Evolutionary conservation across 2,888 invertebrate genomes (phyloP).

Genomic region (Heliconius ismenius): DNA sequence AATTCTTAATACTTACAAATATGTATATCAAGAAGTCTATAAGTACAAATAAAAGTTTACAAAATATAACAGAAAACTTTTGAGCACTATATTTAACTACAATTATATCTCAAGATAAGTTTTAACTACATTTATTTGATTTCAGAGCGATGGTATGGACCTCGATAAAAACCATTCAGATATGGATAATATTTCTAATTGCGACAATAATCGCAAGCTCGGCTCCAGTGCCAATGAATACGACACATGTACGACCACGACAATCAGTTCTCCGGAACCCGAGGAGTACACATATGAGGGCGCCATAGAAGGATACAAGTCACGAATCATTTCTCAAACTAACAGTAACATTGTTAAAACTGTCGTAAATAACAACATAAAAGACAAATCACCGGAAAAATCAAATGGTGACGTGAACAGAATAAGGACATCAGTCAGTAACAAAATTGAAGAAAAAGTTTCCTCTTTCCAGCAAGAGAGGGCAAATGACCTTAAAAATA

Average conservation of each 20-base stretch:
- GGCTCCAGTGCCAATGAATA: constrained; percentile 83
- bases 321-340: constrained; percentile 86
- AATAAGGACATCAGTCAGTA: constrained; percentile 76
- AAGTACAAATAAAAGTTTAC: not conserved
- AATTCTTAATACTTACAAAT: not conserved
- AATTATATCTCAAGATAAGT: not conserved
- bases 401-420: constrained; percentile 70
- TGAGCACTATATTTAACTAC: not conserved
- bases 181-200: constrained; percentile 75
- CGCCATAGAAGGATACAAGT: constrained; percentile 92
- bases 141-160: constrained; percentile 84
- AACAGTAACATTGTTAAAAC: constrained; percentile 74
- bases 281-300: constrained; percentile 94
- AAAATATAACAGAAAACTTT: not conserved
- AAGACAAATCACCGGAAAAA: constrained; percentile 76
- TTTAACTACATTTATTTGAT: constrained; percentile 39
- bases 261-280: constrained; percentile 86
- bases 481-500: constrained; percentile 71
- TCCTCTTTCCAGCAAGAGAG: constrained; percentile 82
- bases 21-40: not conserved
- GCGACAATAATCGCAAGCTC: constrained; percentile 73
- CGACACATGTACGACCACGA: constrained; percentile 86
- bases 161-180: constrained; percentile 79
- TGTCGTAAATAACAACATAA: constrained; percentile 69
- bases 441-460: constrained; percentile 84